Base-by-base conservation (phyloP, 2,888 invertebrate genomes). In the Polydrusus cervinus region DNA sequence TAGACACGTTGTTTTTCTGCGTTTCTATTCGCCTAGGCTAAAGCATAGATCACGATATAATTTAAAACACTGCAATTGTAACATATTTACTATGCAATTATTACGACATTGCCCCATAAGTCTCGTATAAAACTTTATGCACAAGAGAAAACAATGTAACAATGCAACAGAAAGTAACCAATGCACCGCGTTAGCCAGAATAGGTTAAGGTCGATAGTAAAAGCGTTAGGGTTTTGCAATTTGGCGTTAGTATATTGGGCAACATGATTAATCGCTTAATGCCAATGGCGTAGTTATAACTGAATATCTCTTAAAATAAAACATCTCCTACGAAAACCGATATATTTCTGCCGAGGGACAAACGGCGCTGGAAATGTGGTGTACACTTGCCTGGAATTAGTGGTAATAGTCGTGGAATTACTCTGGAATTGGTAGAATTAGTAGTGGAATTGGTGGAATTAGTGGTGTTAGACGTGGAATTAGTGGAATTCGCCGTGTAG, bases 201-300 rank as follows among this genome's bases (percentile, higher is more conserved):
- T 77, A 75, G 74, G 77, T 77, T 77, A 77, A 77, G 77, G 77
- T 75, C 77, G 72, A 60, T 77, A 77, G 77, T 77, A 77, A 77
- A 77, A 77, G 77, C 77, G 70, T 61, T 55, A 57, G 14, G 11
- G 73, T 76, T 73, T 76, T 66, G 76, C 76, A 76, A 76, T 68
- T 65, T 20, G 69, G 57, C 45, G 61, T 62, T 68, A 68, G 67
- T 68, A 66, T 66, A 72, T 65, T 71, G 43, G 61, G 66, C 71
- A 72, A 72, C 64, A 64, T 64, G 40, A 64, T 40, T 51, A 16
- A 43, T 47, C 16, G 64, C 25, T 64, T 64, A 71, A 40, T 49
- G 45, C 49, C 70, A 64, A 25, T 53, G 70, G 51, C 62, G 70
- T 64, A 60, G 1, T 14, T 25, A 13, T 3, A 30, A 30, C n/a